Evolutionary conservation across 1,140 invertebrate species (phyloP).

Genomic region (Ceratina calcarata): DNA sequence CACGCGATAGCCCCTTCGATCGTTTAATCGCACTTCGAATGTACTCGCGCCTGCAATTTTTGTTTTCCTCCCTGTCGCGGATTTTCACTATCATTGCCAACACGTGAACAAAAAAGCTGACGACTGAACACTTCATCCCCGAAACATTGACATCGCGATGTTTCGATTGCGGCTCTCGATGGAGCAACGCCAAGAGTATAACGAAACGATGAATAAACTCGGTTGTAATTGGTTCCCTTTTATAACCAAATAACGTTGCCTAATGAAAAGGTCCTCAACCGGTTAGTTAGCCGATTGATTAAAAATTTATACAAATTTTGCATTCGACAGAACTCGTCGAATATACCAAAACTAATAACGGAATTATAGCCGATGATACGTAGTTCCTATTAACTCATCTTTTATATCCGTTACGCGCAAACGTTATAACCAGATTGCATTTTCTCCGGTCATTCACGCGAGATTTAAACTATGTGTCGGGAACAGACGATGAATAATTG

Average conservation of each 20-base stretch:
- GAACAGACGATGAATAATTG: slow-evolving; percentile 50
- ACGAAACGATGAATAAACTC: not conserved
- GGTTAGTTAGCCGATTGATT: not conserved
- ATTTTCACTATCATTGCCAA: not conserved
- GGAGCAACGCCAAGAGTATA: no score
- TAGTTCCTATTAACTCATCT: no score
- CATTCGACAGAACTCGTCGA: no score
- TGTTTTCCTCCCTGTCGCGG: not conserved
- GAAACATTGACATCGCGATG: not conserved
- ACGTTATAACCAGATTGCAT: not conserved
- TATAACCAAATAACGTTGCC: no score
- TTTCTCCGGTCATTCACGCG: slow-evolving; percentile 28
- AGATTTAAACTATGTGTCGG: slow-evolving; percentile 28
- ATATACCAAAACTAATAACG: no score
- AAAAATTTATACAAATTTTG: not conserved
- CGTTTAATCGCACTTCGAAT: slow-evolving; percentile 22
- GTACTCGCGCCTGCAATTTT: not conserved
- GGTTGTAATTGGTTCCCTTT: not conserved
- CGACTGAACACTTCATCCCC: not conserved
- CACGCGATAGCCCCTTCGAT: slow-evolving; percentile 39
- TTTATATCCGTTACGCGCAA: not conserved
- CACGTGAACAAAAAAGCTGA: not conserved
- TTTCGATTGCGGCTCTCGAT: not conserved
- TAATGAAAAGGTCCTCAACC: not conserved
- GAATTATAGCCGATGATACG: no score